phyloP scores from a whole-genome alignment of 2,113 vertebrate genomes.

The Electrona antarctica region DNA sequence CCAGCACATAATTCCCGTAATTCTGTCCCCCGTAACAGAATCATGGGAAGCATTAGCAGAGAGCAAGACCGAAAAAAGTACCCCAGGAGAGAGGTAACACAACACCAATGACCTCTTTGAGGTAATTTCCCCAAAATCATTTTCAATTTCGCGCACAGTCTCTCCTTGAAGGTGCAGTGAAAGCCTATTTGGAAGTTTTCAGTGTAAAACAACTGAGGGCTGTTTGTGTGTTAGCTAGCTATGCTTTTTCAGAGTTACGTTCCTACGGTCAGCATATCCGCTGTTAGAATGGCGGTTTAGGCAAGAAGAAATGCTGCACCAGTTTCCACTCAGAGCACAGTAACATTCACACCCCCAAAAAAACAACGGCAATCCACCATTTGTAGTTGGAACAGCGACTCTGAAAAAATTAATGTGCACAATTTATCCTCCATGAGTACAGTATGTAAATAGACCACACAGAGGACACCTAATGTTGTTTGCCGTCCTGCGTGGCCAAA shows the following conservation, averaged over 20 bases:
- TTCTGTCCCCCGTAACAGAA: slow-evolving; percentile 65
- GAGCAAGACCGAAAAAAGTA: slow-evolving; percentile 15
- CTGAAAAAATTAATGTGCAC: not conserved
- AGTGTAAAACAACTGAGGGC: slow-evolving; percentile 23
- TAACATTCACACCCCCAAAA: not conserved
- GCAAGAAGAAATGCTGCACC: not conserved
- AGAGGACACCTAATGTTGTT: not conserved
- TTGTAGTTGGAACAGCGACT: slow-evolving; percentile 24
- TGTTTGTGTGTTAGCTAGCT: slow-evolving; percentile 8
- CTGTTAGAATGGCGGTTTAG: not conserved
- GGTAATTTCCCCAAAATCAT: slow-evolving; percentile 61
- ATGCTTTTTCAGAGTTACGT: not conserved
- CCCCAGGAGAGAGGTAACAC: slow-evolving; percentile 37
- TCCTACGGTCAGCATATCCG: not conserved
- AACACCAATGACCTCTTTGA: slow-evolving; percentile 52
- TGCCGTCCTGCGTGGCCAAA: not conserved
- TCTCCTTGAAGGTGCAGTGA: slow-evolving; percentile 24
- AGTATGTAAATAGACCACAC: not conserved
- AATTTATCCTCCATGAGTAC: slow-evolving; percentile 11
- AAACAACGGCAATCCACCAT: not conserved
- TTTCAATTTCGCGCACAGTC: slow-evolving; percentile 56
- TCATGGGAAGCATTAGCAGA: slow-evolving; percentile 50
- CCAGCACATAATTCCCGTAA: slow-evolving; percentile 71
- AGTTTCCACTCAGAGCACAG: slow-evolving; percentile 21
- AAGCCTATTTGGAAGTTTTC: slow-evolving; percentile 33